Base-by-base conservation (phyloP, 2,888 invertebrate species). In the Trissonchulus sp. region DNA sequence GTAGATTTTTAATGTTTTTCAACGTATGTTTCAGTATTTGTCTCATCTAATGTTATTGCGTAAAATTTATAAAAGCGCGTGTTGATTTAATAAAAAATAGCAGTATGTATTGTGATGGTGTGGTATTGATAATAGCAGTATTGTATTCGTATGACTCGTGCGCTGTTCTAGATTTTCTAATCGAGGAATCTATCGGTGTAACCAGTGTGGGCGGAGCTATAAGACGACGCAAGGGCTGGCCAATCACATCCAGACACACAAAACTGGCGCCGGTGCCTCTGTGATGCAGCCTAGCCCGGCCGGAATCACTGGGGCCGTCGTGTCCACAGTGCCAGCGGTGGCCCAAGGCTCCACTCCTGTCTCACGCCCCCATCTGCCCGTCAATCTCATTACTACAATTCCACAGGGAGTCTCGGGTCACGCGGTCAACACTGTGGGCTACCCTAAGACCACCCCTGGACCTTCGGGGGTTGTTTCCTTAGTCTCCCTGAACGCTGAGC, bases 151-250 rank as follows among this genome's bases (percentile, higher is more conserved):
- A n/a, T n/a, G n/a, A n/a, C 48, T 48, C 23, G 8, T 48, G 48
- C 23, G 48, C 31, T 3, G n/a, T 63, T 63, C 3, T 63, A 28
- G 65, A 63, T 86, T 88, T 63, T 87, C 91, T 91, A 87, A 89
- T 91, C 84, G 90, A 90, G 85, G 92, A 92, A 87, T 90, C 90
- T 92, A 90, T 87, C 91, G 90, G 85, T 93, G 92, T 77, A 23
- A 23, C 85, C 90, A 90, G 84, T 93, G 93, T 87, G 92, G 92
- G 82, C 93, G 92, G 88, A 91, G 90, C 85, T 93, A 93, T 88
- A 91, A 91, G 87, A 91, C 92, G 78, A 88, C 90, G 72, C 90
- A 91, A 85, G 91, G 92, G 76, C 88, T 93, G 82, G 91, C 91
- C 84, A 90, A 89, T 82, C 92, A 93, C 85, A 89, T 90, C 75